Evolutionary conservation across 2,113 vertebrate species (phyloP).

Genomic region (Phrynosoma blainvillii): DNA sequence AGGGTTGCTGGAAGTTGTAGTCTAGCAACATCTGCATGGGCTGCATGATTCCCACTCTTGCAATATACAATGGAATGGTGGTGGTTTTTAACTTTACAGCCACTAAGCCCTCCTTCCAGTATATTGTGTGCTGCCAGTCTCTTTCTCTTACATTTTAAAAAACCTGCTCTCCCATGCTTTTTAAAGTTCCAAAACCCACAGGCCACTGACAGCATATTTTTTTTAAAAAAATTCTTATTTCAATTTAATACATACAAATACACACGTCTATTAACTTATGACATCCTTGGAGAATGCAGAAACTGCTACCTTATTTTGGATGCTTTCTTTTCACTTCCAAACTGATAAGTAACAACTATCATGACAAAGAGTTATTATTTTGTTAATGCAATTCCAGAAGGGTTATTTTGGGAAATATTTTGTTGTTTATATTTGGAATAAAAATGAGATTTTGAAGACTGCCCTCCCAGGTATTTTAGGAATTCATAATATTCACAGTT

Average conservation of each 20-base stretch:
- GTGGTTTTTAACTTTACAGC: not conserved
- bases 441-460: not conserved
- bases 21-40: too few species aligned
- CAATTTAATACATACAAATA: not conserved
- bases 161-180: not conserved
- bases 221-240: not conserved
- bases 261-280: not conserved
- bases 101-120: not conserved
- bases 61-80: not conserved
- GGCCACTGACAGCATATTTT: too few species aligned
- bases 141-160: not conserved
- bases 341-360: not conserved
- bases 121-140: not conserved
- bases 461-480: too few species aligned
- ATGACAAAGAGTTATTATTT: not conserved
- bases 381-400: not conserved
- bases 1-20: too few species aligned
- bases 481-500: not conserved
- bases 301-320: not conserved
- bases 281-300: not conserved
- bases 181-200: not conserved
- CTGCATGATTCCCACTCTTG: too few species aligned
- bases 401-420: not conserved
- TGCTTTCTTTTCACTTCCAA: not conserved
- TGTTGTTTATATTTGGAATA: not conserved